phyloP scores from a whole-genome alignment of 1,140 invertebrate species.

The Ips nitidus region DNA sequence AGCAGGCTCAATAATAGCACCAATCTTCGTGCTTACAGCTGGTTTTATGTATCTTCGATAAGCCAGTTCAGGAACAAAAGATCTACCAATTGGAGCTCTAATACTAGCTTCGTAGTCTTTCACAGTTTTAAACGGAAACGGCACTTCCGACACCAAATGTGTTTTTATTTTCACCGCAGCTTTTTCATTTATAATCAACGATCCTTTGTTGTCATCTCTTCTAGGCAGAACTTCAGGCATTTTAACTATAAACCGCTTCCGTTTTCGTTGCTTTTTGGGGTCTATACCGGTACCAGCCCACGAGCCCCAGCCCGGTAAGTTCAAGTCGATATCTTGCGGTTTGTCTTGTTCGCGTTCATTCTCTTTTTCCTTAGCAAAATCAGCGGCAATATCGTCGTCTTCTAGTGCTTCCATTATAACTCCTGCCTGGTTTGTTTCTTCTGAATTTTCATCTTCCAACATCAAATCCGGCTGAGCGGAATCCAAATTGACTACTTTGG shows the following conservation, averaged over 20 bases:
- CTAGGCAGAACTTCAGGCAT: constrained; percentile 56
- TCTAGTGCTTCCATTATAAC: constrained; percentile 90
- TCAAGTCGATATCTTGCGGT: constrained; percentile 74
- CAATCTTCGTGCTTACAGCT: constrained; percentile 75
- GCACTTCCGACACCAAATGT: constrained; percentile 82
- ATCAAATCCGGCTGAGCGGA: constrained; percentile 59
- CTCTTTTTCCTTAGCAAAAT: constrained; percentile 83
- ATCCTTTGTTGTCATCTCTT: constrained; percentile 74
- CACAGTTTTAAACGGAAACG: constrained; percentile 85
- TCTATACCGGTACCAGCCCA: constrained; percentile 86
- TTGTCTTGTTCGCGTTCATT: constrained; percentile 62
- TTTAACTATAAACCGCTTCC: constrained; percentile 55
- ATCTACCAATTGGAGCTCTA: constrained; percentile 82
- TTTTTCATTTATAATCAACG: constrained; percentile 86
- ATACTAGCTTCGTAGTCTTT: constrained; percentile 89
- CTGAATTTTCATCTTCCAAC: constrained; percentile 56
- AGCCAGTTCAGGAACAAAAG: constrained; percentile 86
- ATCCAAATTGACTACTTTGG: constrained; percentile 62
- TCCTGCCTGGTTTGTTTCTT: constrained; percentile 59
- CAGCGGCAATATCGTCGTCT: constrained; percentile 88
- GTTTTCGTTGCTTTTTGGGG: constrained; percentile 60
- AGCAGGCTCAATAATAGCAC: constrained; percentile 88
- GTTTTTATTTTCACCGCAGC: constrained; percentile 65
- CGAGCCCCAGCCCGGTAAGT: constrained; percentile 90
- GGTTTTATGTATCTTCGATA: constrained; percentile 71